Conservation (phyloP, 1,140 invertebrate species). For the Drosophila aff. region DNA sequence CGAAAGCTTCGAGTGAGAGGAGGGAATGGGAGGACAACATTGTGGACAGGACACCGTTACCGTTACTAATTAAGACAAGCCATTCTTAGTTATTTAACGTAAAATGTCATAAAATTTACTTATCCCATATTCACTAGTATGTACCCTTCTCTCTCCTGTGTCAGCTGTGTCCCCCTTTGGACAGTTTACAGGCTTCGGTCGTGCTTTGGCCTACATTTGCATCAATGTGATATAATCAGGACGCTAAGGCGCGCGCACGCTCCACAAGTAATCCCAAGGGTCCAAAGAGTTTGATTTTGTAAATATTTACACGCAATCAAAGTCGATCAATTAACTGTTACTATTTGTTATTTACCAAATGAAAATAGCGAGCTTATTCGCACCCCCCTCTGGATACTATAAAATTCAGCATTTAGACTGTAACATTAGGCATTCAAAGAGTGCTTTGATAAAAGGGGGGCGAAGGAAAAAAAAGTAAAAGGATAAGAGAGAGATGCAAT, state of each 20-base stretch:
- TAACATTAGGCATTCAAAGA: constrained; percentile 18
- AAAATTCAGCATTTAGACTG: not conserved
- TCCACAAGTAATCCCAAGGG: constrained; percentile 71
- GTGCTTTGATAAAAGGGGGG: constrained; percentile 26
- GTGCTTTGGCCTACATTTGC: constrained; percentile 84
- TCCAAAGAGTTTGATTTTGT: constrained; percentile 38
- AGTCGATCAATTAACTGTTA: constrained; percentile 25
- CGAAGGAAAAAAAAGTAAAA: constrained; percentile 1
- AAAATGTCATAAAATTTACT: constrained; percentile 3
- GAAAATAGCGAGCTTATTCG: constrained; percentile 11
- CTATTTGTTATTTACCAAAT: constrained; percentile 24
- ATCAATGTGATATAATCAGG: constrained; percentile 83
- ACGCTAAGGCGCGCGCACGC: constrained; percentile 72
- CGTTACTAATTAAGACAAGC: constrained; percentile 20
- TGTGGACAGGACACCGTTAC: constrained; percentile 13
- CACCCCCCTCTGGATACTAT: not conserved
- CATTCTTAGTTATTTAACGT: constrained; percentile 12
- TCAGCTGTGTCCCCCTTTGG: not conserved
- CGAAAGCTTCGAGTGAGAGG: constrained; percentile 27
- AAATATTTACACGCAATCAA: constrained; percentile 44
- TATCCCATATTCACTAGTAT: not conserved
- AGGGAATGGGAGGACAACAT: not conserved
- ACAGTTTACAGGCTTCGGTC: constrained; percentile 30
- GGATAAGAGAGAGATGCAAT: constrained; percentile 34
- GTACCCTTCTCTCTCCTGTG: not conserved